Percentiles rank a stretch among this genome's conserved stretches.
Conservation (phyloP, 2,888 invertebrate species). For the Tenthredo distinguenda region DNA sequence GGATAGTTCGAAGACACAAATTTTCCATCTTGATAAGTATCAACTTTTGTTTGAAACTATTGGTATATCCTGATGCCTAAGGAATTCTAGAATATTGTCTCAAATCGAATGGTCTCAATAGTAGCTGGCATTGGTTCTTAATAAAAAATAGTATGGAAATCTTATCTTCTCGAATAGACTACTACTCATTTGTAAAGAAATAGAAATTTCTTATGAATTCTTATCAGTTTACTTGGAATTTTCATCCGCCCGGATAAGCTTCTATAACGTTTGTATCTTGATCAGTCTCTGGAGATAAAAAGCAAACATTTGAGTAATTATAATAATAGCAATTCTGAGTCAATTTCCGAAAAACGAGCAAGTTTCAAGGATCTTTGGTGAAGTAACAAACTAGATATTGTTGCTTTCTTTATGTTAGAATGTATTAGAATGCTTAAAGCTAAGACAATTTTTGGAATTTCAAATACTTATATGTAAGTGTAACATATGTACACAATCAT, state of each 20-base stretch:
- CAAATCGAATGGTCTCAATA: too few species aligned
- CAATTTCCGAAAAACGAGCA: neutral
- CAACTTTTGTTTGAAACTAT: too few species aligned
- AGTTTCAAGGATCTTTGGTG: neutral
- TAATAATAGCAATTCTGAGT: neutral
- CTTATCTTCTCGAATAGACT: too few species aligned
- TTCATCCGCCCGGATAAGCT: too few species aligned
- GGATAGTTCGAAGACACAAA: neutral
- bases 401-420: neutral
- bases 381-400: neutral
- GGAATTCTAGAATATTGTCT: too few species aligned
- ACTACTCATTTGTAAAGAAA: too few species aligned
- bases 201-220: too few species aligned
- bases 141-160: too few species aligned
- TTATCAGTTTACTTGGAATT: too few species aligned
- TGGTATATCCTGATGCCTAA: too few species aligned
- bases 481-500: slow-evolving; percentile 6
- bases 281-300: neutral
- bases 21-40: neutral
- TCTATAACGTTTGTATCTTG: neutral
- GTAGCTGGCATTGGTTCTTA: too few species aligned
- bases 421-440: slow-evolving; percentile 15
- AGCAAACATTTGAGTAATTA: too few species aligned
- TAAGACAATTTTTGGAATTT: slow-evolving; percentile 30
- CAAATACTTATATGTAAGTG: slow-evolving; percentile 15